A percentile compares a stretch with the other conserved stretches of the same genome.
These are phyloP conservation scores for Sminthurides bifidus DNA, from an alignment of 1,140 invertebrate species.

Conservation along the genomic window DNA sequence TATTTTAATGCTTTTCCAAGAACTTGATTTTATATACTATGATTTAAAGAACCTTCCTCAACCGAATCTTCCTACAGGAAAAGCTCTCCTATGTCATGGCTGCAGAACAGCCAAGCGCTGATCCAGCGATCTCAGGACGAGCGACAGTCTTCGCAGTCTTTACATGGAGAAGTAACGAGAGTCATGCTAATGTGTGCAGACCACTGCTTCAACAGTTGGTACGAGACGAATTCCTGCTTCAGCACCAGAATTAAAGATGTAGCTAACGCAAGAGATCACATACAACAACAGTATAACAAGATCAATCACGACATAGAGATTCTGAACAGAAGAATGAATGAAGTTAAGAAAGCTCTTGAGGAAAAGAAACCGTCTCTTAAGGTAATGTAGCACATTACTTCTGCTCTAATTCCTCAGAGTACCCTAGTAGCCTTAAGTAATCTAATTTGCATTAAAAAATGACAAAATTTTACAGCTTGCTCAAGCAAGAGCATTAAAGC, in stretches of 20 bases:
- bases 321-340: conserved; percentile 15
- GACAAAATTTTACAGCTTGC: conserved; percentile 19
- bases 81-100: conserved; percentile 21
- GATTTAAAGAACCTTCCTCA: not conserved
- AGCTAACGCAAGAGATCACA: conserved; percentile 9
- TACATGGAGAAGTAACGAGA: conserved; percentile 14
- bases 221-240: conserved; percentile 21
- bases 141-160: conserved; percentile 13
- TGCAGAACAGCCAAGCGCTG: conserved; percentile 21
- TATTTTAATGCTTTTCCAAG: too few species aligned
- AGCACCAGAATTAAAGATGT: conserved; percentile 18
- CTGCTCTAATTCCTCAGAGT: too few species aligned
- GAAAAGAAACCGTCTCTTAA: conserved; percentile 20
- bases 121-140: conserved; percentile 25
- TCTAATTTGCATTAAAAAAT: too few species aligned
- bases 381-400: conserved; percentile 5
- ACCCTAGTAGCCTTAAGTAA: too few species aligned
- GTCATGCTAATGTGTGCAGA: conserved; percentile 18
- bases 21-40: too few species aligned
- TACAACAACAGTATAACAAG: conserved; percentile 8
- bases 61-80: conserved; percentile 7
- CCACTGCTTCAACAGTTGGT: conserved; percentile 21
- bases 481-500: conserved; percentile 21
- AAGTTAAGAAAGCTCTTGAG: conserved; percentile 17
- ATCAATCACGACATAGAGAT: conserved; percentile 20